Percentiles rank a stretch among this genome's conserved stretches.
Conservation (phyloP, 2,797 vertebrate genomes). For the Pelochelys cantorii region DNA sequence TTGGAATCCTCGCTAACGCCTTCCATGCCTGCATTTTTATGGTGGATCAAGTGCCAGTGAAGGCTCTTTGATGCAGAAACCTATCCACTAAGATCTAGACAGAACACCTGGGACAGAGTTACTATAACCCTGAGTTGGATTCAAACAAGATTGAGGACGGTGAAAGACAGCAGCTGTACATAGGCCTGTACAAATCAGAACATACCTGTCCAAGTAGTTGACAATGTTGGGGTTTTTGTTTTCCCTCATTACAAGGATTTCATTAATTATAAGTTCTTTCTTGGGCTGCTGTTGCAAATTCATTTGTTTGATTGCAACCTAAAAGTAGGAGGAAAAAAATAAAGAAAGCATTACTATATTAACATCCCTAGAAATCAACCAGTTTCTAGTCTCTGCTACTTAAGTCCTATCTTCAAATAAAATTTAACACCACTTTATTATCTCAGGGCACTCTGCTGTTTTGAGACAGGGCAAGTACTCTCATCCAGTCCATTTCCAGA, state of each 20-base stretch:
- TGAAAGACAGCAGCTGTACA: background rate
- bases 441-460: fast-evolving
- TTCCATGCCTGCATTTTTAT: background rate
- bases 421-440: background rate
- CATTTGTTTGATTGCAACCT: slow-evolving; percentile 99
- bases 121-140: background rate
- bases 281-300: slow-evolving; percentile 98
- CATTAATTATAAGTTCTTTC: slow-evolving; percentile 97
- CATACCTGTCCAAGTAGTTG: slow-evolving; percentile 97
- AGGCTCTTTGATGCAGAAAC: background rate
- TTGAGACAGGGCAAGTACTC: background rate
- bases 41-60: background rate
- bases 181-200: background rate
- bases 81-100: background rate
- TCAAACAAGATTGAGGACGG: background rate
- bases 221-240: slow-evolving; percentile 99
- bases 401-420: background rate
- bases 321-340: slow-evolving; percentile 31
- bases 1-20: background rate
- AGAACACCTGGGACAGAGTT: background rate
- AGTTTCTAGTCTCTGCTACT: fast-evolving
- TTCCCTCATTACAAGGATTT: slow-evolving; percentile 99
- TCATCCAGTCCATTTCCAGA: background rate
- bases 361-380: background rate
- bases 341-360: background rate